These are phyloP conservation scores for Chymomyza amoena DNA, from an alignment of 2,888 invertebrate genomes.

Conservation along the genomic window DNA sequence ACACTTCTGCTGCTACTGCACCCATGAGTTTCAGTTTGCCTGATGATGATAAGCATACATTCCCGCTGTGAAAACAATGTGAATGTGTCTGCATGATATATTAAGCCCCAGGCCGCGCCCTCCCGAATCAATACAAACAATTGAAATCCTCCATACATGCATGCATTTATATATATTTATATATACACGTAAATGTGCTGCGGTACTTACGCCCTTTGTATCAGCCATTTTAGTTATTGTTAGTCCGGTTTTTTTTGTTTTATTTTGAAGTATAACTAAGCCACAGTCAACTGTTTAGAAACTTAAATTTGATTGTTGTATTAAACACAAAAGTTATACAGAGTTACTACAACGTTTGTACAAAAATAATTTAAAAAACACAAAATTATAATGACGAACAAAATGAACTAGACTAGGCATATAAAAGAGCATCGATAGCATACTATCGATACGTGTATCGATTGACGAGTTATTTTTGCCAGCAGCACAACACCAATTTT, in stretches of 20 bases:
- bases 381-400: conserved; percentile 1
- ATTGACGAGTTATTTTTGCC: neutral
- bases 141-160: neutral
- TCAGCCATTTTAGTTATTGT: conserved; percentile 66
- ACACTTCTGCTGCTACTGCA: neutral
- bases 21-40: neutral
- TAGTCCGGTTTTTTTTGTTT: neutral
- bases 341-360: neutral
- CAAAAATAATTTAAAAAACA: conserved; percentile 1
- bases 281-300: neutral
- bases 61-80: neutral
- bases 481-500: neutral
- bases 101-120: neutral
- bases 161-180: neutral
- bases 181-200: conserved; percentile 18
- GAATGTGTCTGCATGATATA: neutral
- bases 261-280: neutral
- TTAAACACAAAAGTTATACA: neutral
- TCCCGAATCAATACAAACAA: neutral
- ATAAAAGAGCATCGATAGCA: neutral
- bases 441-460: neutral
- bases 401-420: neutral
- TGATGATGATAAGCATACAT: neutral
- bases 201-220: conserved; percentile 74
- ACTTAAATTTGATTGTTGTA: neutral